Conservation (phyloP, 1,140 invertebrate genomes). For the Ridgeia piscesae region DNA sequence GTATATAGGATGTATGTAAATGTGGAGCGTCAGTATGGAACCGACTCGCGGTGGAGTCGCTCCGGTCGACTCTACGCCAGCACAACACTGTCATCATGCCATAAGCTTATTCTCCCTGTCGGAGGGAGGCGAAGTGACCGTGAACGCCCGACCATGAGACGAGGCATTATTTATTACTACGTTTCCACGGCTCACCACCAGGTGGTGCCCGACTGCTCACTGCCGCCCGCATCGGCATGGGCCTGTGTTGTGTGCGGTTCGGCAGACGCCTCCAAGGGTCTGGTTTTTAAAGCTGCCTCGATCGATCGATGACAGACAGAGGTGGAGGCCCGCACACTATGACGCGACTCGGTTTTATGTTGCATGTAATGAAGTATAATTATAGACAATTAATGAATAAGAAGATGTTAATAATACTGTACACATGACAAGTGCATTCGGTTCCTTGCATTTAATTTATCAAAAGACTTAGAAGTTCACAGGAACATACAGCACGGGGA, state of each 20-base stretch:
- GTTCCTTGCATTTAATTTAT: conserved; percentile 6
- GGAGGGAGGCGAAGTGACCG: no score
- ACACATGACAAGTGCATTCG: background rate
- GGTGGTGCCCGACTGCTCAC: background rate
- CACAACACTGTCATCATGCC: background rate
- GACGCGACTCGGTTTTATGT: background rate
- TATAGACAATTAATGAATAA: background rate
- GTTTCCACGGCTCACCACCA: background rate
- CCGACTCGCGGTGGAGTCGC: background rate
- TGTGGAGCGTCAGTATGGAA: background rate
- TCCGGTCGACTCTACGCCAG: background rate
- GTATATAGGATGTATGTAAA: background rate
- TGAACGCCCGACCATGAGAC: no score
- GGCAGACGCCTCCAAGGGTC: background rate
- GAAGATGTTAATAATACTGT: background rate
- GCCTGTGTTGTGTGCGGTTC: no score
- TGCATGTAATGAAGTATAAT: background rate
- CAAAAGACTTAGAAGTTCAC: background rate
- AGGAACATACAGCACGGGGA: background rate
- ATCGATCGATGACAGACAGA: background rate
- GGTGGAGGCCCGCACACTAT: background rate
- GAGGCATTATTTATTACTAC: background rate
- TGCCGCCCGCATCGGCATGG: background rate
- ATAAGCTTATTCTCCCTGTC: background rate
- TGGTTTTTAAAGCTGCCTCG: background rate